Base-by-base conservation (phyloP, 2,113 vertebrate genomes). In the Daphoenositta chrysoptera region DNA sequence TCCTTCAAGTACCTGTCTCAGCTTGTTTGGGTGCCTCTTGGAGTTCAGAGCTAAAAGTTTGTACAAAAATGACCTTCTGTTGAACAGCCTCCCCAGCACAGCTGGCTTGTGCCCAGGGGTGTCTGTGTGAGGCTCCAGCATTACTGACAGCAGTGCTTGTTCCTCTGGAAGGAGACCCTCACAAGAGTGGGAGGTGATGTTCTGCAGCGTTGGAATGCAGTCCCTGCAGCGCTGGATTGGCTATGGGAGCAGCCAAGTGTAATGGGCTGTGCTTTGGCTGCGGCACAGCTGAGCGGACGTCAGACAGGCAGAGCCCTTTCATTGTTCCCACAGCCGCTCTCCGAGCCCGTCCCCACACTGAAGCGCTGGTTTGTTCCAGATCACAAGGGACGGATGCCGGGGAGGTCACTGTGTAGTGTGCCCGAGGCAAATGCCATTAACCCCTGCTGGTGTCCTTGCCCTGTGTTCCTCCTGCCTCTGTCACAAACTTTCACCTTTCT, bases 241-340 rank as follows among this genome's bases (percentile, higher is more conserved):
- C 10, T 15, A 1, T 27, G 2, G 2, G 47, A 72, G 77, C 42
- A 50, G 68, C 68, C 30, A 13, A 30, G 39, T 27, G n/a, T 21
- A 11, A 4, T 3, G 24, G 81, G 60, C 84, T 70, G 71, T 48
- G 39, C 33, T 58, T 48, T 17, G 37, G 31, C 80, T 54, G 21
- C 0, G 0, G 21, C n/a, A 31, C 60, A 64, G 51, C 56, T 28
- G 72, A 76, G 26, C 22, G 30, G 58, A 15, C 0, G 0, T 48
- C 54, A 35, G 50, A 14, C 1, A 0, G 23, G 50, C 45, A 77
- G 56, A 84, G 69, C 69, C 26, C 5, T 64, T 53, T 28, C 45
- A 9, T 61, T 77, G 66, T 57, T 84, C 70, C 56, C 77, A 22
- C 16, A 2, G 45, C 18, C 0, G 0, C 15, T 50, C 26, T 75